These are phyloP conservation scores for Bombus haemorrhoidalis DNA, from an alignment of 1,140 invertebrate genomes.

Conservation along the genomic window DNA sequence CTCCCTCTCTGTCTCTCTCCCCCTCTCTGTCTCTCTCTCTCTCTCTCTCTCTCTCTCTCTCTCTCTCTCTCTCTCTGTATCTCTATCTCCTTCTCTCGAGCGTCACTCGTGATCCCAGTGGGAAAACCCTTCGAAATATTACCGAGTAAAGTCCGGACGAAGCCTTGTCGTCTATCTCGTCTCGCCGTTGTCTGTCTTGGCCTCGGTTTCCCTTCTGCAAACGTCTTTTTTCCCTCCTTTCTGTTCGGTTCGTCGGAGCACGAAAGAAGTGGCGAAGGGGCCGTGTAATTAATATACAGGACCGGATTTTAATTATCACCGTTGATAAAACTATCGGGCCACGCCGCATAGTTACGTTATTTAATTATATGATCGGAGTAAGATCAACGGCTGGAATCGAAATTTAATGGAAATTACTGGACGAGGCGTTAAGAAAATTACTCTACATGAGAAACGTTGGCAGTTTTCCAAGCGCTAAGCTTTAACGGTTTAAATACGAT, in stretches of 20 bases:
- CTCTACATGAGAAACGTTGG: background rate
- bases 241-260: background rate
- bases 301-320: slow-evolving; percentile 33
- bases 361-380: slow-evolving; percentile 32
- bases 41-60: background rate
- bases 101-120: slow-evolving; percentile 56
- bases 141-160: slow-evolving; percentile 59
- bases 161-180: slow-evolving; percentile 45
- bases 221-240: background rate
- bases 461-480: slow-evolving; percentile 25
- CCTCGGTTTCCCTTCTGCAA: background rate
- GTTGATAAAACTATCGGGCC: background rate
- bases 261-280: background rate
- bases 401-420: slow-evolving; percentile 19
- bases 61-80: background rate
- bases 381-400: background rate
- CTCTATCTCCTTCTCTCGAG: background rate
- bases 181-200: slow-evolving; percentile 28
- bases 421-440: background rate
- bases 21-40: background rate
- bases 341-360: background rate
- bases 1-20: background rate
- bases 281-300: slow-evolving; percentile 27
- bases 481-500: background rate
- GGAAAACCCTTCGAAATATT: slow-evolving; percentile 68